Conservation (phyloP, 2,113 vertebrate species). For the Oreochromis aureus region DNA sequence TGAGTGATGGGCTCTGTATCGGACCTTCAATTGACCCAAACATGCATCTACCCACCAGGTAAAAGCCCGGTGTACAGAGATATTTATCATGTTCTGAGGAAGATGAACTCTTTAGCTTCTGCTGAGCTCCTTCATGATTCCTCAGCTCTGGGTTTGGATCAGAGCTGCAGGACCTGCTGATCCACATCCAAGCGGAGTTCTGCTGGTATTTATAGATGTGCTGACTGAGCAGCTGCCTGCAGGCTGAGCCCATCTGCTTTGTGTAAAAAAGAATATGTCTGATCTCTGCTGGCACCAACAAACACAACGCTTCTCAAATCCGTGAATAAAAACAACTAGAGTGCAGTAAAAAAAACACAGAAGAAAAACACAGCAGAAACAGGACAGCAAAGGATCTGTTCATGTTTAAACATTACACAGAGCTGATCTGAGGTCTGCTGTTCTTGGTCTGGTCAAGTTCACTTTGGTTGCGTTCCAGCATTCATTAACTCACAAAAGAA, state of each 20-base stretch:
- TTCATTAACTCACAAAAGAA: neutral
- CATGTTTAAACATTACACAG: neutral
- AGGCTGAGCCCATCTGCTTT: neutral
- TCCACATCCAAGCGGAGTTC: neutral
- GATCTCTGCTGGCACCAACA: neutral
- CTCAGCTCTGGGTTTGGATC: neutral
- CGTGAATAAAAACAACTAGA: neutral
- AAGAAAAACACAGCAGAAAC: neutral
- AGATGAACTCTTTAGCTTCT: neutral
- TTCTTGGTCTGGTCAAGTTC: neutral
- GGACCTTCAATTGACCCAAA: neutral
- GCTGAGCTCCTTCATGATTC: neutral
- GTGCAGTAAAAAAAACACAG: neutral
- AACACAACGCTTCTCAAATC: neutral
- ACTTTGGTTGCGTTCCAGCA: neutral
- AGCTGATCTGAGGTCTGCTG: neutral
- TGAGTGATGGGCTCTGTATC: neutral
- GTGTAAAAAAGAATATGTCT: neutral
- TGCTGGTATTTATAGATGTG: neutral
- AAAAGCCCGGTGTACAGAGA: neutral
- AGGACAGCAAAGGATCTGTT: neutral
- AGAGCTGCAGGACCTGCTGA: neutral
- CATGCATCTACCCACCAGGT: rapidly evolving
- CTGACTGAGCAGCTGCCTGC: neutral
- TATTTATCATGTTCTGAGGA: neutral